Base-by-base conservation (phyloP, 2,113 vertebrate species). In the Prochilodus magdalenae region DNA sequence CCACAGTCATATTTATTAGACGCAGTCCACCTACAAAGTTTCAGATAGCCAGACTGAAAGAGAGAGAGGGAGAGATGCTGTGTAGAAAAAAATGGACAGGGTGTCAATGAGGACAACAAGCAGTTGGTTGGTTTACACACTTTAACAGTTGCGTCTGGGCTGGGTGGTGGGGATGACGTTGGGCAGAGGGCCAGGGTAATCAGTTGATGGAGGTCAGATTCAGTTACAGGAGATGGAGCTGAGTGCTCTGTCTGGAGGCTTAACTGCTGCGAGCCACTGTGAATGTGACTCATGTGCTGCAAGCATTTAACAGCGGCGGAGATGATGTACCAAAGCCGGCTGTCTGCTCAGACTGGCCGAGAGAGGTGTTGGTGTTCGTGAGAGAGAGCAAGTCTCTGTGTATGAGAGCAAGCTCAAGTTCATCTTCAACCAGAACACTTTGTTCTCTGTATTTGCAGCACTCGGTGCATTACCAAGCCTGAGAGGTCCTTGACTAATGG, bases 191-290 rank as follows among this genome's bases (percentile, higher is more conserved):
- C 60, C 70, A 79, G 24, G 80, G 84, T 90, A 90, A 92, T 86
- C 86, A 81, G 87, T 92, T 91, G 89, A 85, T 3, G n/a, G 60
- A 51, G 70, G 49, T 69, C 84, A 75, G 88, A 88, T 90, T 73
- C 73, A 87, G 86, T 92, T 90, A 90, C 90, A 55, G 22, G 80
- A 89, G 79, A 86, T 85, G 82, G 73, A 81, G 83, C 81, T 77
- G 73, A 84, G 81, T 84, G 71, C 85, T 84, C 63, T 60, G 78
- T 81, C 69, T 65, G 82, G 81, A 80, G 27, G 65, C 75, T 57
- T 20, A 15, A 55, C 33, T 20, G 22, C 63, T 36, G n/a, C 18
- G 14, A 14, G 7, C 29, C 63, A 36, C 24, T 59, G 55, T 72
- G 51, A 66, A 15, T 26, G 11, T 24, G 73, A 69, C 30, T 69